phyloP scores from a whole-genome alignment of 2,113 vertebrate genomes.

The Cervus canadensis region DNA sequence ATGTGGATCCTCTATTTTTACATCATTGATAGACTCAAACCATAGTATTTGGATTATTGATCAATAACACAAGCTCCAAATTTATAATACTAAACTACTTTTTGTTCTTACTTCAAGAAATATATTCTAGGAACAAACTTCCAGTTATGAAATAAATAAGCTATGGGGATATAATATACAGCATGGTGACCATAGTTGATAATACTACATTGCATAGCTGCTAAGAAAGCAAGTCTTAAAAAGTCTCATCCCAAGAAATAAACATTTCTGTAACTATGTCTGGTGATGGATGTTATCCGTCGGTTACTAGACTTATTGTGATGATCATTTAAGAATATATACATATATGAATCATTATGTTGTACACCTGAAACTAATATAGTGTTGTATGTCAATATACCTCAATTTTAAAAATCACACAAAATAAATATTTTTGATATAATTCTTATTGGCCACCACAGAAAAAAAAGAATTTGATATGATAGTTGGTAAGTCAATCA shows the following conservation, averaged over 20 bases:
- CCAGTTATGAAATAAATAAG: background rate
- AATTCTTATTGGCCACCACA: background rate
- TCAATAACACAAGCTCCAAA: background rate
- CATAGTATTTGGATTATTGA: background rate
- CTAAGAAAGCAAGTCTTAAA: background rate
- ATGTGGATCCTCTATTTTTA: background rate
- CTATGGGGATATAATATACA: background rate
- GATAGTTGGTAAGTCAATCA: background rate
- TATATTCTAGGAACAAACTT: background rate
- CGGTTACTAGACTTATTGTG: too few relatives aligned
- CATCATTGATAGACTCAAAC: background rate
- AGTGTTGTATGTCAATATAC: background rate
- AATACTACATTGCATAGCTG: background rate
- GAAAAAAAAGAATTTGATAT: background rate
- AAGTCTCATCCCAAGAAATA: background rate
- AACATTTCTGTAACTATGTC: background rate
- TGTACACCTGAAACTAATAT: background rate
- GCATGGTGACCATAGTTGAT: background rate
- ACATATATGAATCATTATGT: background rate
- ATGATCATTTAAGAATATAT: background rate
- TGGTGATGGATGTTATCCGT: background rate
- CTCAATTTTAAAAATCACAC: background rate
- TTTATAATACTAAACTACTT: background rate
- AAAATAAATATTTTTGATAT: background rate
- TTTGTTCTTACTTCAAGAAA: slow-evolving; percentile 32